These are phyloP conservation scores for Brachionus paranguensis DNA, from an alignment of 1,140 invertebrate genomes.

Conservation along the genomic window DNA sequence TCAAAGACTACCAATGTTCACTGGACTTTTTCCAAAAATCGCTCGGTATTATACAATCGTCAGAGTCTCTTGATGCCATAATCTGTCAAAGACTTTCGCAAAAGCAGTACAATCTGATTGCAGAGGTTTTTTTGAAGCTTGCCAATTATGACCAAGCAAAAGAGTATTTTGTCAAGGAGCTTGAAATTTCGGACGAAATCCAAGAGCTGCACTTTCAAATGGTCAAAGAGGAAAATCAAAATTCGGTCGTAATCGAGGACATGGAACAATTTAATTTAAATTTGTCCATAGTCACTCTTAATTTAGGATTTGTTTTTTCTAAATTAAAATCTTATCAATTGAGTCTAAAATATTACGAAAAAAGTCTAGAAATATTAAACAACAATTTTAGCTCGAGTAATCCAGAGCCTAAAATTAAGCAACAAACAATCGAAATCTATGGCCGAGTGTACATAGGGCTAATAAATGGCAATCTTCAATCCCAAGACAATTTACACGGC, in stretches of 20 bases:
- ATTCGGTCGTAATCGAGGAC: background rate
- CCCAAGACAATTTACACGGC: conserved; percentile 15
- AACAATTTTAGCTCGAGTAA: background rate
- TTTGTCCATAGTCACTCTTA: background rate
- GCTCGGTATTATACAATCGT: background rate
- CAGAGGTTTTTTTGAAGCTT: background rate
- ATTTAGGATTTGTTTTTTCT: conserved; percentile 23
- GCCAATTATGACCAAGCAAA: background rate
- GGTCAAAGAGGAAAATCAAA: background rate
- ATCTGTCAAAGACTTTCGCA: background rate
- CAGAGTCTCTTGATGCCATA: background rate
- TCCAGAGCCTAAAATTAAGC: background rate
- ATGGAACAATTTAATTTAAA: conserved; percentile 19
- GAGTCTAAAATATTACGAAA: conserved; percentile 16
- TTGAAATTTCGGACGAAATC: background rate
- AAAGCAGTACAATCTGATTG: conserved; percentile 19
- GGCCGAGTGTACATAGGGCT: conserved; percentile 18
- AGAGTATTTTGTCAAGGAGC: conserved; percentile 23
- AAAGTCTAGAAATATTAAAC: background rate
- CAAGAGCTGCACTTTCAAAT: background rate
- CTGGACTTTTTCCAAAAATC: conserved; percentile 19
- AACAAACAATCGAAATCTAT: conserved; percentile 13
- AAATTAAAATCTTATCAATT: background rate
- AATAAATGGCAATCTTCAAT: background rate
- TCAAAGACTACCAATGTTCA: background rate